phyloP scores from a whole-genome alignment of 2,797 vertebrate species.

The Lophotriccus pileatus region DNA sequence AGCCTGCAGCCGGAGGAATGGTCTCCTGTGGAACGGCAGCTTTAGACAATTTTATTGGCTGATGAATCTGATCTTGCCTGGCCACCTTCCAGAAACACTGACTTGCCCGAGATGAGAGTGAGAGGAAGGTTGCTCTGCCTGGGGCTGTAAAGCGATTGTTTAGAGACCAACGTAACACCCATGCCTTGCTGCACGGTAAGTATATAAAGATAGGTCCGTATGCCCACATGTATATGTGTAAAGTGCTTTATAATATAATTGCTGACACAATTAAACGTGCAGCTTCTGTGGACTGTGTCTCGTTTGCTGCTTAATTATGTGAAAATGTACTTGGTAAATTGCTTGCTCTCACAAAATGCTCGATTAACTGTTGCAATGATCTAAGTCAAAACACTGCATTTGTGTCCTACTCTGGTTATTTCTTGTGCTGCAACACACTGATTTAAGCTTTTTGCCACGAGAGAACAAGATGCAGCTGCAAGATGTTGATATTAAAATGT shows the following conservation, averaged over 20 bases:
- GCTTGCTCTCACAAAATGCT: constrained; percentile 38
- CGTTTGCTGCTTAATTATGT: constrained; percentile 33
- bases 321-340: constrained; percentile 35
- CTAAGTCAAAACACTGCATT: constrained; percentile 32
- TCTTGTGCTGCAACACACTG: constrained; percentile 30
- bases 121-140: constrained; percentile 57
- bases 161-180: not conserved
- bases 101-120: constrained; percentile 59
- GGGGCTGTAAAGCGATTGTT: constrained; percentile 41
- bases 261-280: constrained; percentile 39
- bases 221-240: not conserved
- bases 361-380: constrained; percentile 39
- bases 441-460: constrained; percentile 5
- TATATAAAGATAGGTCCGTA: not conserved
- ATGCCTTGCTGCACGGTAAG: constrained; percentile 80
- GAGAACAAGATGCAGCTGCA: constrained; percentile 28
- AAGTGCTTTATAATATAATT: not conserved
- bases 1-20: constrained; percentile 29
- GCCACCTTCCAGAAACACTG: constrained; percentile 64
- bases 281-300: not conserved
- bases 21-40: constrained; percentile 68
- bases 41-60: constrained; percentile 71
- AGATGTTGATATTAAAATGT: constrained; percentile 20
- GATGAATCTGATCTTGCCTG: constrained; percentile 68
- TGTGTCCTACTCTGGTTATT: not conserved